A percentile compares a stretch with the other conserved stretches of the same genome.
Conservation (phyloP, 2,113 vertebrate species). For the Casuarius casuarius region DNA sequence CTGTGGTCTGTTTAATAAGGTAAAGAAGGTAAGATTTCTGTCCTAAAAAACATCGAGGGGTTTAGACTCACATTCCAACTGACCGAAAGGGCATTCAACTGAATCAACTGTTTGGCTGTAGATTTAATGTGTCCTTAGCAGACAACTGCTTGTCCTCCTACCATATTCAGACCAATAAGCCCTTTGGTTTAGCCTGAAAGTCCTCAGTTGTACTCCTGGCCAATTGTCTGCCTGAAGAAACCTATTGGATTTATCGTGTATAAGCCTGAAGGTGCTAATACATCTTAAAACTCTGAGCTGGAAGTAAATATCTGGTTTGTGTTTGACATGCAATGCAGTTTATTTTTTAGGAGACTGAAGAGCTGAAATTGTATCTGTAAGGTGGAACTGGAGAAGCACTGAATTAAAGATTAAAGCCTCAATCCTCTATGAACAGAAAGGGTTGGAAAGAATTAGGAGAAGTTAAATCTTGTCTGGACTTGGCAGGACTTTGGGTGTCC, state of each 20-base stretch:
- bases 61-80: background rate
- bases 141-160: background rate
- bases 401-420: background rate
- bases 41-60: background rate
- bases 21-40: background rate
- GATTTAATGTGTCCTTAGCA: background rate
- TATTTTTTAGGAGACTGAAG: background rate
- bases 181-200: background rate
- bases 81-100: background rate
- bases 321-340: constrained; percentile 1
- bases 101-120: background rate
- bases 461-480: background rate
- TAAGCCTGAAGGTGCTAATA: background rate
- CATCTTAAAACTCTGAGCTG: background rate
- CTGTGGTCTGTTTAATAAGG: background rate
- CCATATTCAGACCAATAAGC: background rate
- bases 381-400: background rate
- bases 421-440: background rate
- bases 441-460: background rate
- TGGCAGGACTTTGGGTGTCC: background rate
- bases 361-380: background rate
- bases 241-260: background rate
- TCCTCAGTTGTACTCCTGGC: background rate
- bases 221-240: background rate
- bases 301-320: background rate